phyloP scores from a whole-genome alignment of 2,888 invertebrate genomes.

The Caenorhabditis macrosperma region DNA sequence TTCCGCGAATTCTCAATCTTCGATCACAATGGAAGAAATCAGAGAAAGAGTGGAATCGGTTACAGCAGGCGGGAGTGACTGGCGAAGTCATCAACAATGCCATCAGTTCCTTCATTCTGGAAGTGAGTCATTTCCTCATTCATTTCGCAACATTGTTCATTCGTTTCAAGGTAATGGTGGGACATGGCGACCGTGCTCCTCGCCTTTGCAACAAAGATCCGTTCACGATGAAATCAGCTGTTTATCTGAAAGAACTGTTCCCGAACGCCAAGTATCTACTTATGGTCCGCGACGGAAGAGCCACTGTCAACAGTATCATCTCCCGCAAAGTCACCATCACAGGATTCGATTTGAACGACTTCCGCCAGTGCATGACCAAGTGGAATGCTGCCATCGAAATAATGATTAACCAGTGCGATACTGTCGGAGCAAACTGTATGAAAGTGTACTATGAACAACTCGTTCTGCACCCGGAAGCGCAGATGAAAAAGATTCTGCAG shows the following conservation, averaged over 20 bases:
- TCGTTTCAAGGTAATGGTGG: slow-evolving; percentile 85
- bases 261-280: slow-evolving; percentile 97
- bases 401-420: slow-evolving; percentile 93
- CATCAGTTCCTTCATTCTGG: slow-evolving; percentile 91
- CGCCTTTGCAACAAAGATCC: slow-evolving; percentile 99
- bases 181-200: slow-evolving; percentile 92
- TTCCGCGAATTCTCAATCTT: slow-evolving; percentile 93
- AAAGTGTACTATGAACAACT: slow-evolving; percentile 95
- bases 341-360: slow-evolving; percentile 94
- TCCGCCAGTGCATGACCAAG: slow-evolving; percentile 92
- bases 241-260: slow-evolving; percentile 93
- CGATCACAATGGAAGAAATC: slow-evolving; percentile 95
- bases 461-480: slow-evolving; percentile 92
- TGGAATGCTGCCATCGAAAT: slow-evolving; percentile 89
- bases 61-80: slow-evolving; percentile 94
- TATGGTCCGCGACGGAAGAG: slow-evolving; percentile 90
- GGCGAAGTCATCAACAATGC: slow-evolving; percentile 94
- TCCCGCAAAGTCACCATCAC: slow-evolving; percentile 90
- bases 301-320: slow-evolving; percentile 98
- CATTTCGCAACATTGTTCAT: not conserved
- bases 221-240: slow-evolving; percentile 95
- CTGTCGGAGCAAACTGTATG: slow-evolving; percentile 73
- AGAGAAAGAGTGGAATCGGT: slow-evolving; percentile 86
- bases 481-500: slow-evolving; percentile 90
- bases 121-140: slow-evolving; percentile 59